Evolutionary conservation across 1,140 invertebrate genomes (phyloP), one percentile per base, ranked within the genome.

Genomic region (Vollenhovia emeryi): DNA sequence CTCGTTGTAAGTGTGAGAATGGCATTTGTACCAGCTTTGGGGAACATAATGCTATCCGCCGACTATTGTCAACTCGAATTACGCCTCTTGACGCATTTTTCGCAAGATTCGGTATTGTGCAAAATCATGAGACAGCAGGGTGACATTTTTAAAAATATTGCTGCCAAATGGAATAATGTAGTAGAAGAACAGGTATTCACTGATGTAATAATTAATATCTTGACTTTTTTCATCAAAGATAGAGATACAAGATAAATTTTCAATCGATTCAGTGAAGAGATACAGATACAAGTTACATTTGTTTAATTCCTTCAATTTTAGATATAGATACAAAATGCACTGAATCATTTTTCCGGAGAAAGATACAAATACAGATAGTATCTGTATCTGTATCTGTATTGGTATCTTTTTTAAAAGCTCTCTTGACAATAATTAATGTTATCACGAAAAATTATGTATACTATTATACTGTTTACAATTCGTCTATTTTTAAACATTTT

Each of bases 21-120:
- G 85, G 96, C 97, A 18, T 98, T 98, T 94, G 93, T 96, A 89
- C 96, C 97, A 7, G 92, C 93, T 13, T 90, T 94, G 76, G 96
- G 96, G 48, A 95, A 95, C 79, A 91, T 96, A 36, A 94, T 99
- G 21, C 91, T 99, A 18, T 97, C 98, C 13, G 98, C 98, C 0
- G 99, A 99, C 95, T 99, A 99, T 94, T 99, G 98, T 91, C 99
- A 99, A 94, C 94, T 99, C 66, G 99, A 99, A 95, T 96, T 99
- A 91, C 95, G 99, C 87, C 96, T 99, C 83, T 95, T 99, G 86
- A 98, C 99, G 24, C 98, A 99, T 94, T 96, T 99, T 85, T 98
- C 98, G 13, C 93, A 96, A 87, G 99, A 99, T 95, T 71, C 93
- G n/a, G 95, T 96, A 45, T 94, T 99, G 13, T 95, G 96, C 36